Evolutionary conservation across 1,140 invertebrate genomes (phyloP).

Genomic region (Limonius californicus): DNA sequence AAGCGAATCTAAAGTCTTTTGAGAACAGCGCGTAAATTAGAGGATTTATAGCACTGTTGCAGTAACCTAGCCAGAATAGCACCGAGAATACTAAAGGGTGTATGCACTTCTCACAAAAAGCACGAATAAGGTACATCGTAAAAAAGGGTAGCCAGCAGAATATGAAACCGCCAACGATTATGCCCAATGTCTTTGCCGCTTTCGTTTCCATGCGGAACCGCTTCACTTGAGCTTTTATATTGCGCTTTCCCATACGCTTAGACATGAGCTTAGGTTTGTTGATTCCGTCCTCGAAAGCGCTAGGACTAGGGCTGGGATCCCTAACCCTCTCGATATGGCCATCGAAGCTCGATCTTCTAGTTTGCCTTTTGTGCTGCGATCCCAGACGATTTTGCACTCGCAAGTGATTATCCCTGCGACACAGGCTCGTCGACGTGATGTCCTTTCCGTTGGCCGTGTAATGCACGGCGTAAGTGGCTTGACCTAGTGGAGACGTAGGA

Average conservation of each 20-base stretch:
- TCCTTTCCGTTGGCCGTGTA: conserved; percentile 53
- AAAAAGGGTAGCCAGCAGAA: conserved; percentile 95
- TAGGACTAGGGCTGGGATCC: conserved; percentile 47
- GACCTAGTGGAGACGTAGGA: conserved; percentile 46
- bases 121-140: conserved; percentile 83
- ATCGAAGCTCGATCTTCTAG: conserved; percentile 14
- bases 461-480: conserved; percentile 55
- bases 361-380: conserved; percentile 31
- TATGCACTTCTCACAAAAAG: conserved; percentile 78
- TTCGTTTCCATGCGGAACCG: conserved; percentile 88
- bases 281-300: conserved; percentile 51
- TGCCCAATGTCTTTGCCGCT: conserved; percentile 89
- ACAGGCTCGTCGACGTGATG: conserved; percentile 36
- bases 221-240: conserved; percentile 82
- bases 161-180: conserved; percentile 92
- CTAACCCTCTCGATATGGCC: not conserved
- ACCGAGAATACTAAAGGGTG: conserved; percentile 80
- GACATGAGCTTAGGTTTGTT: conserved; percentile 64
- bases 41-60: conserved; percentile 93
- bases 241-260: conserved; percentile 72
- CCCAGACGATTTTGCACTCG: conserved; percentile 43
- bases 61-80: conserved; percentile 95
- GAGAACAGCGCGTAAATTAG: conserved; percentile 90
- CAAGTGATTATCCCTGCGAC: conserved; percentile 46
- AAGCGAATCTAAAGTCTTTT: conserved; percentile 87